Evolutionary conservation across 2,888 invertebrate species (phyloP).

Genomic region (Emmelina monodactyla): DNA sequence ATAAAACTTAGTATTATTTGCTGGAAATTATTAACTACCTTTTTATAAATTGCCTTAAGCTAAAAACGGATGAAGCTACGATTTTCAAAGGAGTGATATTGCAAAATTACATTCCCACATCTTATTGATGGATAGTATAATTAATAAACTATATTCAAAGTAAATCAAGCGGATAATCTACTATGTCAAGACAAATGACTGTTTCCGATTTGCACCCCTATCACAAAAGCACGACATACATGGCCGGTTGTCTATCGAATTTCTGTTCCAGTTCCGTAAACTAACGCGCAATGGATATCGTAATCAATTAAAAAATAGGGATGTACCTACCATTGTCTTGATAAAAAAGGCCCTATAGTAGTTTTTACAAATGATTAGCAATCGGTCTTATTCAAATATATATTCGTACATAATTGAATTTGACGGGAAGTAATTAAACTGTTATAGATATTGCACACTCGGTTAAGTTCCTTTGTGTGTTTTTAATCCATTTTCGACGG

Average conservation of each 20-base stretch:
- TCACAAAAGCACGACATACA: neutral
- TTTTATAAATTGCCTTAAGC: neutral
- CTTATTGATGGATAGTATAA: neutral
- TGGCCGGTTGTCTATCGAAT: slow-evolving; percentile 13
- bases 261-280: no score
- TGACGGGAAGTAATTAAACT: slow-evolving; percentile 45
- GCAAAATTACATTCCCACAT: neutral
- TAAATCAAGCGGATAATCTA: neutral
- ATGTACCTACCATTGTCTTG: neutral
- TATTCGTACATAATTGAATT: slow-evolving; percentile 49
- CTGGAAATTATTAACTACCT: no score
- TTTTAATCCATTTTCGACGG: slow-evolving; percentile 39
- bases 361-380: slow-evolving; percentile 35
- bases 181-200: neutral
- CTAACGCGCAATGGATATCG: no score
- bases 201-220: neutral
- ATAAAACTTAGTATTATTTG: no score
- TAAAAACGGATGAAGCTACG: no score
- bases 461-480: slow-evolving; percentile 31
- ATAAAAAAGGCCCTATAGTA: slow-evolving; percentile 21
- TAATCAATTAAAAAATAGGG: no score
- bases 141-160: neutral
- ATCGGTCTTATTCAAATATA: slow-evolving; percentile 53
- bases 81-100: neutral
- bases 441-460: slow-evolving; percentile 32